Evolutionary conservation across 2,888 invertebrate species (phyloP).

Genomic region (Phalangium opilio): DNA sequence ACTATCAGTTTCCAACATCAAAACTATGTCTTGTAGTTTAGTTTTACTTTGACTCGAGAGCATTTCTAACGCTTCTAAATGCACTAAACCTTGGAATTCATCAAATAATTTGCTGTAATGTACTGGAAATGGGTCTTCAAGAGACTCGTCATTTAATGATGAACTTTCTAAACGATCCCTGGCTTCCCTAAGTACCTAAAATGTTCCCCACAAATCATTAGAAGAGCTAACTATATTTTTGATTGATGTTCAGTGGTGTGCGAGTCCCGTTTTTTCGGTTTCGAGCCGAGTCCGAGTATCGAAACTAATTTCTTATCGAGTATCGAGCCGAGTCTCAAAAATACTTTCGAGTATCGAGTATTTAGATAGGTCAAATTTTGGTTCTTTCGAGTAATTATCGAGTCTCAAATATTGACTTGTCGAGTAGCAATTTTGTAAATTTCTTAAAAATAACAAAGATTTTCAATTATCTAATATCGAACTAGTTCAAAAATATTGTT

Average conservation of each 20-base stretch:
- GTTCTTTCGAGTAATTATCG: too few relatives aligned
- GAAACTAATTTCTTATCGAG: too few relatives aligned
- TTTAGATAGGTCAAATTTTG: not conserved
- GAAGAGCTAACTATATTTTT: slow-evolving; percentile 33
- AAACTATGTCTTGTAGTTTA: slow-evolving; percentile 44
- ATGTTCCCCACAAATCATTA: slow-evolving; percentile 22
- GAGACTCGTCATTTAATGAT: slow-evolving; percentile 33
- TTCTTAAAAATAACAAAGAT: too few relatives aligned
- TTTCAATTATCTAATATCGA: too few relatives aligned
- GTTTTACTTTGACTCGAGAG: slow-evolving; percentile 63
- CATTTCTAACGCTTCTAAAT: slow-evolving; percentile 81
- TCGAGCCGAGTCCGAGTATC: too few relatives aligned
- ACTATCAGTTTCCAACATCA: too few relatives aligned
- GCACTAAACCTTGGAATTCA: slow-evolving; percentile 72
- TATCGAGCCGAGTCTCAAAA: too few relatives aligned
- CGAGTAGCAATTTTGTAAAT: too few relatives aligned
- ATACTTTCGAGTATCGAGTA: too few relatives aligned
- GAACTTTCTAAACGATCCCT: slow-evolving; percentile 42
- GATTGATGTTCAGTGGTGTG: not conserved
- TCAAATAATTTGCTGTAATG: slow-evolving; percentile 57
- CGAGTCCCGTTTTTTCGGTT: too few relatives aligned
- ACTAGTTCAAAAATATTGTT: too few relatives aligned
- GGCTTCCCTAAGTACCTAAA: slow-evolving; percentile 48
- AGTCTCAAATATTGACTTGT: too few relatives aligned
- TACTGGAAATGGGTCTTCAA: slow-evolving; percentile 45